phyloP scores from a whole-genome alignment of 2,888 invertebrate species.

The Nipponacmea schrenckii region DNA sequence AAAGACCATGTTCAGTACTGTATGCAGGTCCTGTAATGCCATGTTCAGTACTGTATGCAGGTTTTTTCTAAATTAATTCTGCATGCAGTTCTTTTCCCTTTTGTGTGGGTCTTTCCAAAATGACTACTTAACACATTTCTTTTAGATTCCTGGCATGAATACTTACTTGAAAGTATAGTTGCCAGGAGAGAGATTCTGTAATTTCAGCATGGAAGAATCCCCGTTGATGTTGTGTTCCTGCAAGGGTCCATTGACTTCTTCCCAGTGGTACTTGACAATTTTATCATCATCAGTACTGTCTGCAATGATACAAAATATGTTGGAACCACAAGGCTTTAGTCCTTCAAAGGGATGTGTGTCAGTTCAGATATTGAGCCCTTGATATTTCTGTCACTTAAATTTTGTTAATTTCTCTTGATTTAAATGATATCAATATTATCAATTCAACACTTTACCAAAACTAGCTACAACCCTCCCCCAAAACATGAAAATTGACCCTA shows the following conservation, averaged over 20 bases:
- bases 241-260: constrained; percentile 85
- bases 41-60: background rate
- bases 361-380: background rate
- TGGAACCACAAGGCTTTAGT: no score
- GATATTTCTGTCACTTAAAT: background rate
- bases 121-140: no score
- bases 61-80: no score
- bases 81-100: no score
- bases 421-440: no score
- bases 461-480: no score
- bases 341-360: background rate
- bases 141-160: no score
- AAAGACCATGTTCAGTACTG: background rate
- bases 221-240: constrained; percentile 74
- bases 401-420: background rate
- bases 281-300: constrained; percentile 84
- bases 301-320: constrained; percentile 34
- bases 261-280: constrained; percentile 91
- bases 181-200: constrained; percentile 87
- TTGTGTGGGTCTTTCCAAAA: no score
- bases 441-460: no score
- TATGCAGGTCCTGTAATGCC: background rate
- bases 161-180: constrained; percentile 67
- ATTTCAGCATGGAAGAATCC: constrained; percentile 81
- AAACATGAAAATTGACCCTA: constrained; percentile 31